Conservation (phyloP, 2,888 invertebrate genomes). For the Tiliacea aurago region DNA sequence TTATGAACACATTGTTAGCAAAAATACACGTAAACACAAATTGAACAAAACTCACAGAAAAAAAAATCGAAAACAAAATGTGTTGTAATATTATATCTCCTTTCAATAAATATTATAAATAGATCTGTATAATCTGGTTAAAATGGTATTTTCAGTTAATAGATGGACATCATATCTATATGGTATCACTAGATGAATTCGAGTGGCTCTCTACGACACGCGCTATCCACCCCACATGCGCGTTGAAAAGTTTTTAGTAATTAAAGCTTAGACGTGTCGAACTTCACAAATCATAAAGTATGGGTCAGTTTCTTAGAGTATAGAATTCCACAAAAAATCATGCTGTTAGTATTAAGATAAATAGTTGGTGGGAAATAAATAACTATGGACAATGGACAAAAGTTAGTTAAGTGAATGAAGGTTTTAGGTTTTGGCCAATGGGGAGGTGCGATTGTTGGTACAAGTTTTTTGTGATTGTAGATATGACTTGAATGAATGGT, state of each 20-base stretch:
- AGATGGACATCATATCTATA: conserved; percentile 37
- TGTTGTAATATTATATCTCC: conserved; percentile 35
- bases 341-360: conserved; percentile 62
- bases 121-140: conserved; percentile 82
- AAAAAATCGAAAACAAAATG: conserved; percentile 43
- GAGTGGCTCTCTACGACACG: conserved; percentile 36
- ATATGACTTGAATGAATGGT: conserved; percentile 22
- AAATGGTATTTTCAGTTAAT: conserved; percentile 56
- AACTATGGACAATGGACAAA: conserved; percentile 40
- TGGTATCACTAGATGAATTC: conserved; percentile 47
- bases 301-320: conserved; percentile 64
- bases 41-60: conserved; percentile 42
- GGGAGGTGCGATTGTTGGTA: conserved; percentile 28
- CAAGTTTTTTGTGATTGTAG: conserved; percentile 32
- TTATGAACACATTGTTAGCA: conserved; percentile 62
- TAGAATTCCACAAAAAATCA: conserved; percentile 51
- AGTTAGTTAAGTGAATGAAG: conserved; percentile 42
- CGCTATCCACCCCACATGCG: conserved; percentile 58
- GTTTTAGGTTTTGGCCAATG: conserved; percentile 29
- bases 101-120: conserved; percentile 63
- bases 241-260: conserved; percentile 44
- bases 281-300: conserved; percentile 56
- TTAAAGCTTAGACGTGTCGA: conserved; percentile 56
- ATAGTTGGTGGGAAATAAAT: conserved; percentile 45
- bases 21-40: conserved; percentile 58